Evolutionary conservation across 2,888 invertebrate genomes (phyloP), one percentile per base, ranked within the genome.

Genomic region (Physocephala rufipes): DNA sequence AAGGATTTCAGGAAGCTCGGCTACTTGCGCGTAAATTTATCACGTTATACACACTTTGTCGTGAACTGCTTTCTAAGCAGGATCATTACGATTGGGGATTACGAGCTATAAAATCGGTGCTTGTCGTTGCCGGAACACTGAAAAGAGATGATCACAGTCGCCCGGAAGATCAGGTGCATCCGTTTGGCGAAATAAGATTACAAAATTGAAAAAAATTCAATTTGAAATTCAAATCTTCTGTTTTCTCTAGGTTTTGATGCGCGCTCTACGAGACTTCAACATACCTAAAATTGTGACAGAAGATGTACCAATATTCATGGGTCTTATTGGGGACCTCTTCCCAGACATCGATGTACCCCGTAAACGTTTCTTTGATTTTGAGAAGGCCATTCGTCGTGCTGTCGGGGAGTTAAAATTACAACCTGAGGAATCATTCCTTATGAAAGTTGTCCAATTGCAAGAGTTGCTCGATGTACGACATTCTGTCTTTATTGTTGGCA

Each of bases 81-180:
- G 97, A 98, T 85, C 98, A 98, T 86, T 98, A 98, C 82, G 98
- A 98, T 88, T 96, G 97, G 97, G 98, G 98, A n/a, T 88, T 98
- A 70, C 87, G 98, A 77, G 97, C 97, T 63, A 97, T 98, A 80
- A 98, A 98, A 85, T 97, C 97, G 66, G 96, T 98, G 26, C 87
- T 98, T 66, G 97, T 97, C 0, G 96, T 97, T 3, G 97, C 97
- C 71, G 98, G 97, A 59, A 92, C 96, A 36, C 87, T 97, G 62
- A 97, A 96, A 89, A 88, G 95, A 77, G 90, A 91, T 69, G 95
- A 95, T 83, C 89, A 92, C 73, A 88, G 88, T 66, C 88, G 93
- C 47, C 93, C 96, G 0, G 97, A 97, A 87, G 96, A 97, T 86
- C 95, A 97, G 89, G 74, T 74, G 7, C 19, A 45, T 28, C 21